Conservation (phyloP, 2,888 invertebrate genomes). For the Cynaeus angustus region DNA sequence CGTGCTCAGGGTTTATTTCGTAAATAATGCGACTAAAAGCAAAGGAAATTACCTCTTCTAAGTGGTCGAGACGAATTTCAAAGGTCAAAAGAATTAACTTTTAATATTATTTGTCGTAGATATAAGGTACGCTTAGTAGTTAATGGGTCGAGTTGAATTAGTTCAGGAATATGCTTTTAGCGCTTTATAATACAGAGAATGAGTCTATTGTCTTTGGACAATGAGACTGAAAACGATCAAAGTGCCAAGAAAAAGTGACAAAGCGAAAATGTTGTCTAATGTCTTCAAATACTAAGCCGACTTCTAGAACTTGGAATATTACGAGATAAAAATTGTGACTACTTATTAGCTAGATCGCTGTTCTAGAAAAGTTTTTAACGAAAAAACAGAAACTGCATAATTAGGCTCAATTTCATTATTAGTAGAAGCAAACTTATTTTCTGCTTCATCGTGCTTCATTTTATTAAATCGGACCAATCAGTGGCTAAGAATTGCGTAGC, state of each 20-base stretch:
- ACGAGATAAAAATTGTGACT: neutral
- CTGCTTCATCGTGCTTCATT: no score
- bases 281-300: slow-evolving; percentile 1
- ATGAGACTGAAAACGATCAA: slow-evolving; percentile 35
- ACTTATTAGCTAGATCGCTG: slow-evolving; percentile 27
- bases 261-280: slow-evolving; percentile 25
- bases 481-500: no score
- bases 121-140: slow-evolving; percentile 30
- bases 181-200: slow-evolving; percentile 37
- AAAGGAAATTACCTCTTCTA: slow-evolving; percentile 24
- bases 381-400: no score
- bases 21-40: slow-evolving; percentile 4
- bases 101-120: slow-evolving; percentile 42
- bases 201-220: slow-evolving; percentile 32
- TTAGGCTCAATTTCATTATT: no score
- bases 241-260: slow-evolving; percentile 20
- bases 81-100: slow-evolving; percentile 29
- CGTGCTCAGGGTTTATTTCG: no score
- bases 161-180: slow-evolving; percentile 43
- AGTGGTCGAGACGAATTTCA: slow-evolving; percentile 10
- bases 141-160: slow-evolving; percentile 45
- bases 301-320: neutral
- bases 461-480: no score
- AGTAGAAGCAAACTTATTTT: no score
- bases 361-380: no score